A percentile compares a stretch with the other conserved stretches of the same genome.
These are phyloP conservation scores for Drosophila acutilabella DNA, from an alignment of 2,888 invertebrate genomes.

Conservation along the genomic window DNA sequence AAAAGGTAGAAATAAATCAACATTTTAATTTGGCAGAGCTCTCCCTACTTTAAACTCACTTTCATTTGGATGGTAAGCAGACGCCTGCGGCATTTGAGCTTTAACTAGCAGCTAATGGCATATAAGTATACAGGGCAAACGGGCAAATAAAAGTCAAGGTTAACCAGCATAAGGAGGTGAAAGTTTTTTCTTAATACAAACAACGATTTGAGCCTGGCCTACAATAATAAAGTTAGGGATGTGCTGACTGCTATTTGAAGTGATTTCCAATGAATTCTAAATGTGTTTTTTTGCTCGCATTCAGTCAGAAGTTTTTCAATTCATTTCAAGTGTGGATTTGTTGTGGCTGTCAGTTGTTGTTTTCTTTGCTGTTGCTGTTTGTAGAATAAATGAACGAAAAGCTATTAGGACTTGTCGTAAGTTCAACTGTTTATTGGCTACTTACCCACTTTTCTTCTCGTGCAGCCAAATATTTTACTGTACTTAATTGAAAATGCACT, in stretches of 20 bases:
- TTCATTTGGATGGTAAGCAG: neutral
- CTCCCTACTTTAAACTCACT: neutral
- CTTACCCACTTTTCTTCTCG: conserved; percentile 28
- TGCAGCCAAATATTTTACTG: conserved; percentile 75
- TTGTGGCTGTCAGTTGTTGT: conserved; percentile 21
- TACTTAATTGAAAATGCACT: conserved; percentile 77
- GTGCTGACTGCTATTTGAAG: conserved; percentile 43
- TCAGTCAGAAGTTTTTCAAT: conserved; percentile 39
- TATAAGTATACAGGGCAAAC: conserved; percentile 16
- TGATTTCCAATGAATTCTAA: conserved; percentile 51
- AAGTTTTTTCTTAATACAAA: conserved; percentile 17
- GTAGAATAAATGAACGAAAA: conserved; percentile 55
- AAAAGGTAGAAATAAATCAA: no score
- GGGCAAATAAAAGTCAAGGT: conserved; percentile 24
- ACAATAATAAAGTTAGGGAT: conserved; percentile 6
- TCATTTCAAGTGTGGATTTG: conserved; percentile 35
- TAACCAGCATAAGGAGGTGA: conserved; percentile 35
- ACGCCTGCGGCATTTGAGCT: neutral
- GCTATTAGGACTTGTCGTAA: conserved; percentile 72
- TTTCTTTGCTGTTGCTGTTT: conserved; percentile 1
- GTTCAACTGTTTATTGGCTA: conserved; percentile 75
- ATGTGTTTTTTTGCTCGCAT: conserved; percentile 44
- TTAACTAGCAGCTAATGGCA: conserved; percentile 4
- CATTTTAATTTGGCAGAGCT: neutral
- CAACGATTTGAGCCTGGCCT: neutral